A percentile compares a stretch with the other conserved stretches of the same genome.
Evolutionary conservation across 2,113 vertebrate genomes (phyloP).

Genomic region (Ginglymostoma cirratum): DNA sequence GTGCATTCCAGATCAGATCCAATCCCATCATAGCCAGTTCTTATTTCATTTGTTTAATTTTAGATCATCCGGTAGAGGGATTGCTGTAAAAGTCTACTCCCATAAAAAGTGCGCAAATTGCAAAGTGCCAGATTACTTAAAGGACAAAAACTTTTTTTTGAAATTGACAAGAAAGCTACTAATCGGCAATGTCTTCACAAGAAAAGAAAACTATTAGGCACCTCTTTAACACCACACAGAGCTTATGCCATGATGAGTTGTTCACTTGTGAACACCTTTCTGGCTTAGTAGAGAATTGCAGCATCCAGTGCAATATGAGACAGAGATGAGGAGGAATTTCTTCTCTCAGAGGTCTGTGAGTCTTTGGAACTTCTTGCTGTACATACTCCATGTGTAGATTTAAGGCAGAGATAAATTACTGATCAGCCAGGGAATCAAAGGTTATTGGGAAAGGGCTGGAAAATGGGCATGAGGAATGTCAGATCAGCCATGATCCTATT

Average conservation of each 20-base stretch:
- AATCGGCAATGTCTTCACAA: background rate
- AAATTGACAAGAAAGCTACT: background rate
- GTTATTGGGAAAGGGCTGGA: too few relatives aligned
- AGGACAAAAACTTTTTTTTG: background rate
- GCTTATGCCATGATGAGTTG: background rate
- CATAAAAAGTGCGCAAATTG: background rate
- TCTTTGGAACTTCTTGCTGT: too few relatives aligned
- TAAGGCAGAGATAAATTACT: too few relatives aligned
- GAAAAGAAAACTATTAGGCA: background rate
- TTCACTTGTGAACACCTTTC: background rate
- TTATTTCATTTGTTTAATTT: background rate
- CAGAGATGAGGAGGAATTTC: too few relatives aligned
- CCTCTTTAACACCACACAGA: background rate
- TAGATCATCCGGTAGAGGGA: background rate
- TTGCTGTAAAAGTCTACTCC: background rate
- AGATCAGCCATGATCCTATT: too few relatives aligned
- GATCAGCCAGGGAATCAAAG: too few relatives aligned
- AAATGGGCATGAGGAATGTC: too few relatives aligned
- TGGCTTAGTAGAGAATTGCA: background rate
- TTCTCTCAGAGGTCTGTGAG: too few relatives aligned
- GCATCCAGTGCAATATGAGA: background rate
- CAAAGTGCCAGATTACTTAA: background rate
- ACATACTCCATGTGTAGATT: too few relatives aligned
- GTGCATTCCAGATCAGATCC: background rate
- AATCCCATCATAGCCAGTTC: background rate